Evolutionary conservation across 2,888 invertebrate species (phyloP).

Genomic region (Charanyca ferruginea): DNA sequence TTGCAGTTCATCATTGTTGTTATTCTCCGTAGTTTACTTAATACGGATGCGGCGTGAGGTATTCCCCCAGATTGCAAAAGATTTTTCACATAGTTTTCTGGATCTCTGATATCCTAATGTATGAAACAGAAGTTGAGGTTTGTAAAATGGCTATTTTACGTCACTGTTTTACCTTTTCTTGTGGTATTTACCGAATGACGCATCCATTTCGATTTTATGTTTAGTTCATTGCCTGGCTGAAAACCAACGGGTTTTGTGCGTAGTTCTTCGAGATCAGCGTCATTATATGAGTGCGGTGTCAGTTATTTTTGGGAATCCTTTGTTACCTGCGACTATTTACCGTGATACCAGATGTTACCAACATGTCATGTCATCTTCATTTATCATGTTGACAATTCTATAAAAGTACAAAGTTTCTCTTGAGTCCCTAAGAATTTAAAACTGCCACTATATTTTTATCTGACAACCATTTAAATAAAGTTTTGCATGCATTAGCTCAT

Average conservation of each 20-base stretch:
- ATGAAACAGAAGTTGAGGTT: background rate
- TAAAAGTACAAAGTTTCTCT: background rate
- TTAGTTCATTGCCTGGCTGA: slow-evolving; percentile 69
- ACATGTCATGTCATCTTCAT: slow-evolving; percentile 38
- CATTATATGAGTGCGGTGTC: slow-evolving; percentile 66
- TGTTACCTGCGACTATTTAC: slow-evolving; percentile 66
- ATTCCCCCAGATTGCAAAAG: slow-evolving; percentile 52
- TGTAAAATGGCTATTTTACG: slow-evolving; percentile 19
- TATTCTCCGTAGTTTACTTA: slow-evolving; percentile 53
- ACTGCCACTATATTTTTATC: background rate
- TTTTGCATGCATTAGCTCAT: slow-evolving; percentile 58
- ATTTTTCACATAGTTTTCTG: slow-evolving; percentile 33
- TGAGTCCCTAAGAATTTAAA: background rate
- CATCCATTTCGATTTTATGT: slow-evolving; percentile 69
- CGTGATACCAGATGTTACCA: slow-evolving; percentile 48
- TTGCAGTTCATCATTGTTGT: slow-evolving; percentile 38
- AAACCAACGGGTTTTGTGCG: slow-evolving; percentile 74
- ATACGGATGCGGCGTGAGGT: slow-evolving; percentile 63
- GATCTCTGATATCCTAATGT: background rate
- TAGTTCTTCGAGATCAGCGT: slow-evolving; percentile 72
- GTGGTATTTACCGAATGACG: slow-evolving; percentile 71
- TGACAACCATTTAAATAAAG: background rate
- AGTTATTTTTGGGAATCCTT: slow-evolving; percentile 76
- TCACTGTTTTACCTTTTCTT: slow-evolving; percentile 31
- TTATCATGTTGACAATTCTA: slow-evolving; percentile 39